phyloP scores from a whole-genome alignment of 2,113 vertebrate species.

The Tachycineta bicolor region DNA sequence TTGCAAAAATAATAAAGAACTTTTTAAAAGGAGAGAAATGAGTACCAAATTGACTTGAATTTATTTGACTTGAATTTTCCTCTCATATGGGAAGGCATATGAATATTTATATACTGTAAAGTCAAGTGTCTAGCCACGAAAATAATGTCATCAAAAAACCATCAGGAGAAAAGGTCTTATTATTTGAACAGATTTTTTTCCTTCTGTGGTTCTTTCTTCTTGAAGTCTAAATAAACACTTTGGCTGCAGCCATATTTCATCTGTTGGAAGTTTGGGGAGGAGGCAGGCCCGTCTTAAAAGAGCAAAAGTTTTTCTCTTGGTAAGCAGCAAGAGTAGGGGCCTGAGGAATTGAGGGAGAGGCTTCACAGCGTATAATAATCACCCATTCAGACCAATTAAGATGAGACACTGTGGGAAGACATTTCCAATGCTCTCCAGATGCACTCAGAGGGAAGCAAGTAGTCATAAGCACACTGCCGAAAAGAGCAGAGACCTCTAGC shows the following conservation, averaged over 20 bases:
- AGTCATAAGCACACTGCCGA: not conserved
- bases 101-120: constrained; percentile 44
- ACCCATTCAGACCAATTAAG: not conserved
- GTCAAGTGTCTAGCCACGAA: constrained; percentile 33
- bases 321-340: not conserved
- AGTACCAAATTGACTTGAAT: constrained; percentile 18
- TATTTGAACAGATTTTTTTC: constrained; percentile 16
- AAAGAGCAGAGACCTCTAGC: not conserved
- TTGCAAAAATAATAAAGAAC: constrained; percentile 3
- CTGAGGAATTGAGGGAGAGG: not conserved
- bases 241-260: not conserved
- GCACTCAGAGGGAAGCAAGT: not conserved
- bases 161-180: not conserved
- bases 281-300: not conserved
- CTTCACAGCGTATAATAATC: not conserved
- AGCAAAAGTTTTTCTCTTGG: not conserved
- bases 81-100: constrained; percentile 11
- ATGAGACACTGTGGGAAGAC: not conserved
- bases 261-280: not conserved
- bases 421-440: not conserved
- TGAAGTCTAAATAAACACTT: constrained; percentile 51
- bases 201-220: constrained; percentile 32
- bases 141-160: constrained; percentile 27
- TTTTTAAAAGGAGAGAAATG: not conserved
- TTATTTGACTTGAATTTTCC: constrained; percentile 58